Evolutionary conservation across 2,888 invertebrate genomes (phyloP).

Genomic region (Ophion costatus): DNA sequence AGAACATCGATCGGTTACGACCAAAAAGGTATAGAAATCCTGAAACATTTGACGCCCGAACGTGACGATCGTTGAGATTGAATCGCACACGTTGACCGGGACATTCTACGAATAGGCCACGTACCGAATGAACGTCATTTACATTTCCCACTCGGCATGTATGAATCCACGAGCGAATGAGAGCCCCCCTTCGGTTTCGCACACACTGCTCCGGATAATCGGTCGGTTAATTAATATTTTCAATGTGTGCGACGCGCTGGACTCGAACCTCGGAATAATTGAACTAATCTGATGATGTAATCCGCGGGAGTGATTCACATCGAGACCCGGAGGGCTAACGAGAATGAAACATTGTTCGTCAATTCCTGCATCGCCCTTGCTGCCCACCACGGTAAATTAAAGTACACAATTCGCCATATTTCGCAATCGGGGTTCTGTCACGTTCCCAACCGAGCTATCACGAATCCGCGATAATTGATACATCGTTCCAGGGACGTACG

Average conservation of each 20-base stretch:
- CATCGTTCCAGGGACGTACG: constrained; percentile 25
- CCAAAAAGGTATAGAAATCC: constrained; percentile 11
- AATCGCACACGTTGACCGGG: constrained; percentile 41
- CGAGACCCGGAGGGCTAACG: constrained; percentile 22
- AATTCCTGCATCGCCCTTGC: constrained; percentile 11
- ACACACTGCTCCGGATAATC: constrained; percentile 60
- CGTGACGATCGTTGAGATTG: constrained; percentile 61
- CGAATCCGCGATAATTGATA: constrained; percentile 35
- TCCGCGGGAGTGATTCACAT: constrained; percentile 47
- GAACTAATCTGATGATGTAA: constrained; percentile 61
- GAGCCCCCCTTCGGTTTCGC: constrained; percentile 41
- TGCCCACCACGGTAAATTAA: constrained; percentile 13
- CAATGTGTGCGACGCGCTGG: constrained; percentile 57
- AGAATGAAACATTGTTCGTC: constrained; percentile 39
- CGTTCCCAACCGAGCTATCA: background rate
- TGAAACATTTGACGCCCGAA: constrained; percentile 35
- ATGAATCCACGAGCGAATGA: constrained; percentile 53
- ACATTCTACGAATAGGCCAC: background rate
- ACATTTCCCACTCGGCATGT: constrained; percentile 41
- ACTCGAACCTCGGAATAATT: constrained; percentile 52
- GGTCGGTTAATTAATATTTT: constrained; percentile 67
- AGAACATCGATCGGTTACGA: constrained; percentile 12
- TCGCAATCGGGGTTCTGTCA: constrained; percentile 6
- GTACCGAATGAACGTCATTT: constrained; percentile 44
- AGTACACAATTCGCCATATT: constrained; percentile 34